Evolutionary conservation across 2,888 invertebrate species (phyloP), one percentile per base, ranked within the genome.

Genomic region (Branchellion lobata): DNA sequence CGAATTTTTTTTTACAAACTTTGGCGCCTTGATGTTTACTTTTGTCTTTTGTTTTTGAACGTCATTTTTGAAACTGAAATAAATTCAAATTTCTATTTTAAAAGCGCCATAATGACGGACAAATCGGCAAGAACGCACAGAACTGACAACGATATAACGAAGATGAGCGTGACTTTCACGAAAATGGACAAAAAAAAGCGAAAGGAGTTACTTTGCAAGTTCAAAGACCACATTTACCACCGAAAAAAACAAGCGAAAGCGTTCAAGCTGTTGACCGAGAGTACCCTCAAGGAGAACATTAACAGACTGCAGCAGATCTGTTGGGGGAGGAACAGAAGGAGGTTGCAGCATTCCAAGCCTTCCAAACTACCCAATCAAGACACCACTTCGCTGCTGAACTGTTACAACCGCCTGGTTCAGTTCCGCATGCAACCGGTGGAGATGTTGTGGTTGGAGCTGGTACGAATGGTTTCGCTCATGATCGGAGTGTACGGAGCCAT

Each of bases 401-500:
- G 57, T 24, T 77, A 77, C 77, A 77, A 77, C n/a, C 33, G 77
- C 2, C 27, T 65, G 33, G 34, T 65, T 24, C 77, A 77, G 27
- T 77, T 77, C 21, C 29, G 77, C 18, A 27, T 31, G 8, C 57
- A 65, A 24, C 77, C 61, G 36, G 34, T 57, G 0, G 77, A 77
- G 14, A 65, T 77, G 65, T 24, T 61, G 8, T 77, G 77, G 77
- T 14, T 77, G 65, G 77, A 77, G 24, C 53, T 65, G 34, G n/a
- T 77, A n/a, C 47, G 77, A n/a, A 18, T 34, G 2, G 77, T 77
- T 18, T 34, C 40, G 0, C 36, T 77, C 31, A 77, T 77, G 77
- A 57, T 77, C 65, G 57, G 65, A 2, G 77, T 57, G 8, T 77
- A 77, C 36, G 77, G 77, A 77, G 77, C 77, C 40, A 77, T 77